Base-by-base conservation (phyloP, 2,797 vertebrate species). In the Chloroceryle amazona region DNA sequence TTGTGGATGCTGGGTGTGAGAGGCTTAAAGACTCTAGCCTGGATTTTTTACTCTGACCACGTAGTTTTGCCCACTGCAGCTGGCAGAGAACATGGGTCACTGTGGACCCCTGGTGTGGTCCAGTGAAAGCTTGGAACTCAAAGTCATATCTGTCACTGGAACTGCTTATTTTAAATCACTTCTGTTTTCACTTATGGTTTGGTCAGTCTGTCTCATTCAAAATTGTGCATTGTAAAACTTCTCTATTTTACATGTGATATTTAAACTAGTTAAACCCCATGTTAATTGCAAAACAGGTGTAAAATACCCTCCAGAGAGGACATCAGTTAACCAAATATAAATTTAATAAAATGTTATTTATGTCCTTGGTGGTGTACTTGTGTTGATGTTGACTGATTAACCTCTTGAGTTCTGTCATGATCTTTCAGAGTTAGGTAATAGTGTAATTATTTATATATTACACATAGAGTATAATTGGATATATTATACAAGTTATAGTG, bases 51-150 rank as follows among this genome's bases (percentile, higher is more conserved):
- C 37, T 67, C 44, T 52, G 9, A 14, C 51, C 4, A 8, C 10
- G 1, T 31, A 60, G 22, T 33, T 57, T 21, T 93, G 54, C 47
- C 11, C 79, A 31, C 37, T 85, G 65, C 66, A 47, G 57, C 72
- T 78, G 68, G 17, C 14, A 13, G 37, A 85, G 63, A 58, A 10
- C 0, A 0, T 14, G 31, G 44, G 22, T 31, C 31, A 54, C 16
- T 47, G 42, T 7, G 4, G 35, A 29, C 26, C 31, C 23, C 58
- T 71, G 60, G 14, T 90, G 51, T 66, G 60, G 66, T 55, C 51
- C 23, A 60, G 5, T 47, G 61, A 44, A 57, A 74, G 28, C 21
- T 2, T 90, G 29, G 26, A 72, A 72, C 35, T 75, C 31, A n/a
- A 0, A 55, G 42, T 44, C 1, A 39, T n/a, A 6, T 70, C 39